Evolutionary conservation across 2,888 invertebrate species (phyloP), one percentile per base, ranked within the genome.

Genomic region (Cosmia pyralina): DNA sequence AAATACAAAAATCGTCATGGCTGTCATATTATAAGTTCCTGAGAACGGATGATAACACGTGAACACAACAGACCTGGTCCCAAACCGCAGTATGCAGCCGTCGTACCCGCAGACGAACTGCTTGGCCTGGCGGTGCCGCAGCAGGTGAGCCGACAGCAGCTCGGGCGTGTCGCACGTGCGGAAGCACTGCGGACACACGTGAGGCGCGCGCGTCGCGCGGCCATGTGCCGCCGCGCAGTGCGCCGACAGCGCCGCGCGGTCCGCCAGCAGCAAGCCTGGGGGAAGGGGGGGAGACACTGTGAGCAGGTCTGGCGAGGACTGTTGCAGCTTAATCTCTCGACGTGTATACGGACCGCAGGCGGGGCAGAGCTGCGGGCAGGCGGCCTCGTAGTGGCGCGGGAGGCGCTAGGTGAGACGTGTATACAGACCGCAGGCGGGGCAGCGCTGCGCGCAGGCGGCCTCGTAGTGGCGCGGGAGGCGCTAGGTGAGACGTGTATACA

Each of bases 51-150:
- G n/a, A 19, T 28, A 60, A 1, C 5, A 19, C 5, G 10, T 6
- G 50, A n/a, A 15, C 13, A 15, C 13, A 10, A 58, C 6, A 11
- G 46, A 93, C 94, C 94, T 91, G 75, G 92, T 91, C 4, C 88
- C 90, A 84, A 95, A 95, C 41, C 96, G 91, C 86, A 95, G 91
- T 59, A 95, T 95, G 86, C 95, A 96, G 50, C 91, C 92, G 81
- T 93, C 93, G 88, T 95, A 94, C 0, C 95, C 95, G 90, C 96
- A 95, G 28, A 96, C 93, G 90, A 92, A 95, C 84, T 93, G 93
- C 63, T 89, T 87, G 63, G 92, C 93, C 86, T 91, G 93, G 0
- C 92, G 86, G 87, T 95, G 95, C 2, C 89, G 84, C 84, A 94
- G 90, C 88, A 84, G 75, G 88, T 95, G 95, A 73, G 94, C 94